phyloP scores from a whole-genome alignment of 2,888 invertebrate genomes.

The Drosophila percnosoma region DNA sequence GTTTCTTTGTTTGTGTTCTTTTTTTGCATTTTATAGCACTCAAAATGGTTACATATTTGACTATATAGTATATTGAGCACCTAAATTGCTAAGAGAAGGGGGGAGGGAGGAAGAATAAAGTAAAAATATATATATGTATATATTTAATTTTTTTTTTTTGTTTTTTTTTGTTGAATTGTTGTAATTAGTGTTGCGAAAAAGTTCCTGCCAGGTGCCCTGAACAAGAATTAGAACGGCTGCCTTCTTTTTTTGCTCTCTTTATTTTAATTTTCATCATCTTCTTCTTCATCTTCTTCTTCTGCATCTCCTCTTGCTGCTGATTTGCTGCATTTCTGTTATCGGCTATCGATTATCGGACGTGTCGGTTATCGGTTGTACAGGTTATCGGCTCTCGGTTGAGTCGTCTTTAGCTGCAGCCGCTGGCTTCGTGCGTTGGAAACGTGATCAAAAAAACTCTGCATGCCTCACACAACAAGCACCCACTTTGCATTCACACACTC shows the following conservation, averaged over 20 bases:
- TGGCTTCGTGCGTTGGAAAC: constrained; percentile 56
- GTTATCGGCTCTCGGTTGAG: constrained; percentile 27
- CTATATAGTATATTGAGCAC: constrained; percentile 80
- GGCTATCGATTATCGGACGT: constrained; percentile 19
- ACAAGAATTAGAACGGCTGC: constrained; percentile 45
- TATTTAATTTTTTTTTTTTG: constrained; percentile 48
- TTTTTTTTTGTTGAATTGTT: constrained; percentile 69
- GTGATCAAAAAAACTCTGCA: constrained; percentile 84
- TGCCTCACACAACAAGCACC: constrained; percentile 30
- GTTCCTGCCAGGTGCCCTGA: constrained; percentile 54
- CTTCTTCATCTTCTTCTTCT: constrained; percentile 24
- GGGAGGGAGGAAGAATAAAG: constrained; percentile 83
- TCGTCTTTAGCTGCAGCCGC: constrained; percentile 34
- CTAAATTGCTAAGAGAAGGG: constrained; percentile 85
- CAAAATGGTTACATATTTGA: constrained; percentile 75
- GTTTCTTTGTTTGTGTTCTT: background rate
- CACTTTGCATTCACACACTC: background rate
- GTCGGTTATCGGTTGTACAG: constrained; percentile 26
- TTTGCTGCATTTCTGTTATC: constrained; percentile 22
- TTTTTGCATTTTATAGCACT: constrained; percentile 74
- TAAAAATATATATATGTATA: constrained; percentile 83
- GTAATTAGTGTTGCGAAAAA: constrained; percentile 83
- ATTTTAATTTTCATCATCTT: constrained; percentile 30
- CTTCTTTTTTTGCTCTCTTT: constrained; percentile 34
- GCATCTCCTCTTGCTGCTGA: constrained; percentile 38